A percentile compares a stretch with the other conserved stretches of the same genome.
phyloP scores from a whole-genome alignment of 2,888 invertebrate genomes.

The Dendrolimus houi region DNA sequence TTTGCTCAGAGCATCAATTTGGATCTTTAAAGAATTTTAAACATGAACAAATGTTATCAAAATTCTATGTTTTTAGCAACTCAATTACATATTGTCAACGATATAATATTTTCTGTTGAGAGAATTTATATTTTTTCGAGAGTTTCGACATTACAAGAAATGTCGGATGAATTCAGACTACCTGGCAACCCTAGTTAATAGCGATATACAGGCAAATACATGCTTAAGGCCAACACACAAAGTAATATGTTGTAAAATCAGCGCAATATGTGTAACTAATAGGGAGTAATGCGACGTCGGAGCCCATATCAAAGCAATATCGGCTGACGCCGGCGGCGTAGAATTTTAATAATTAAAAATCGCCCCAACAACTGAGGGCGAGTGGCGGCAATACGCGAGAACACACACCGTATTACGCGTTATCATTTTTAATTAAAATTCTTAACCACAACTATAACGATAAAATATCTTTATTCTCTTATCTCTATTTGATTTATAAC shows the following conservation, averaged over 20 bases:
- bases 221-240: background rate
- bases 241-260: conserved; percentile 4
- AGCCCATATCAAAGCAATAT: conserved; percentile 59
- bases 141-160: too few relatives aligned
- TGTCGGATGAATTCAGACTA: too few relatives aligned
- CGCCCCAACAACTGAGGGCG: conserved; percentile 42
- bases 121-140: too few relatives aligned
- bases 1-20: too few relatives aligned
- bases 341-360: conserved; percentile 75
- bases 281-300: conserved; percentile 28
- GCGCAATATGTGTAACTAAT: conserved; percentile 25
- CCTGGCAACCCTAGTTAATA: too few relatives aligned
- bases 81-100: too few relatives aligned
- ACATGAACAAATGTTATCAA: too few relatives aligned
- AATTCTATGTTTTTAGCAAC: too few relatives aligned
- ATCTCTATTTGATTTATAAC: conserved; percentile 10
- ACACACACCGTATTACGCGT: conserved; percentile 42
- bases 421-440: conserved; percentile 70
- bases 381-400: conserved; percentile 17
- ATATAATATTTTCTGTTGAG: too few relatives aligned
- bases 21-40: too few relatives aligned
- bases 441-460: conserved; percentile 38
- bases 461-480: conserved; percentile 25
- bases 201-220: too few relatives aligned
- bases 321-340: conserved; percentile 56